Evolutionary conservation across 2,113 vertebrate genomes (phyloP).

Genomic region (Bucco capensis): DNA sequence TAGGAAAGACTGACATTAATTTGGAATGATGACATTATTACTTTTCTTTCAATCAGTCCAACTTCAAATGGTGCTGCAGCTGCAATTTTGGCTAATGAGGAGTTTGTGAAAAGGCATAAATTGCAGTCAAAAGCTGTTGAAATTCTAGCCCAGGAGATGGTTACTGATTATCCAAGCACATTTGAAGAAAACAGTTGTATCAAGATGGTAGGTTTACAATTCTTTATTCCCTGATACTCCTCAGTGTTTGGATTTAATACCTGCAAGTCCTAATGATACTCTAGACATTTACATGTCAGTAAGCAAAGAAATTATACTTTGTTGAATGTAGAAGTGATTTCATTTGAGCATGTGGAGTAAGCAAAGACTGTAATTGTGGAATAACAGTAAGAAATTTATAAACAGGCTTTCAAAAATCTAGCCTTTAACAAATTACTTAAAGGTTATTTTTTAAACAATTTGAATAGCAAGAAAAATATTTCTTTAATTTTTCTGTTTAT

Average conservation of each 20-base stretch:
- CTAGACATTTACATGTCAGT: not conserved
- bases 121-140: conserved; percentile 89
- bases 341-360: not conserved
- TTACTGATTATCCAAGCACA: conserved; percentile 83
- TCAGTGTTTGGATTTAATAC: not conserved
- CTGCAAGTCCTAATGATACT: not conserved
- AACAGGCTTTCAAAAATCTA: not conserved
- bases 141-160: conserved; percentile 95
- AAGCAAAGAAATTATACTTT: not conserved
- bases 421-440: not conserved
- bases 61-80: conserved; percentile 94
- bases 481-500: not conserved
- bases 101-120: conserved; percentile 78
- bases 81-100: conserved; percentile 85
- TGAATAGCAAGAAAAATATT: not conserved
- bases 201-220: conserved; percentile 78
- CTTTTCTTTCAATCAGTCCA: conserved; percentile 76
- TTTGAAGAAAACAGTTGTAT: conserved; percentile 88
- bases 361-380: not conserved
- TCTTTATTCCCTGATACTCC: not conserved
- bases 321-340: not conserved
- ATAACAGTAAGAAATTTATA: not conserved
- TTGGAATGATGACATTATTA: not conserved
- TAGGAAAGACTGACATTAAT: not conserved
- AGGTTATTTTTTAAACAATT: not conserved